Conservation (phyloP, 2,113 vertebrate species). For the Coregonus clupeaformis region DNA sequence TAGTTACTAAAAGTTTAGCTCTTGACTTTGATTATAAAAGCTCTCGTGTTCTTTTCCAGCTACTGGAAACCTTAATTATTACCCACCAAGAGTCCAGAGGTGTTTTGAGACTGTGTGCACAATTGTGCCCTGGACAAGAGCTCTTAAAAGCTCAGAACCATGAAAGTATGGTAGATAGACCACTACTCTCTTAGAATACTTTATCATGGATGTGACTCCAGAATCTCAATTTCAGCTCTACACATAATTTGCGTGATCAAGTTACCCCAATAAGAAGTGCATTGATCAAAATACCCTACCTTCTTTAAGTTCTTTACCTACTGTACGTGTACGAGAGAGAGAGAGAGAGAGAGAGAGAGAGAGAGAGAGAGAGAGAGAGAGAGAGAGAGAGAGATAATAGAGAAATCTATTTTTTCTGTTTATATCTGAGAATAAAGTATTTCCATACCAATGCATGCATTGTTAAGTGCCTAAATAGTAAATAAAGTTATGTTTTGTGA, state of each 20-base stretch:
- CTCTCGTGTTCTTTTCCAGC: too few species aligned
- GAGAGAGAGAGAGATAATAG: too few species aligned
- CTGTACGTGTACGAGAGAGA: not conserved
- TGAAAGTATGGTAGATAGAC: not conserved
- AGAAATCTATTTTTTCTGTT: not conserved
- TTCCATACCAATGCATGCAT: too few species aligned
- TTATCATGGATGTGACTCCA: slow-evolving; percentile 23
- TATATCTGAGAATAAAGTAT: too few species aligned
- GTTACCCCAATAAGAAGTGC: not conserved
- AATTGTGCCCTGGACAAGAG: not conserved
- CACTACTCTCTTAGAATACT: not conserved
- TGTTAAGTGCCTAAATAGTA: too few species aligned
- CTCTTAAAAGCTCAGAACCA: not conserved
- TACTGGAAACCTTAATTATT: too few species aligned
- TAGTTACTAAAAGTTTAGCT: too few species aligned
- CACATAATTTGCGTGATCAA: not conserved
- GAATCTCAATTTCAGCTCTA: slow-evolving; percentile 17
- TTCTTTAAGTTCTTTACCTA: too few species aligned
- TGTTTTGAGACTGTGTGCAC: not conserved
- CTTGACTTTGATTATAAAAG: too few species aligned
- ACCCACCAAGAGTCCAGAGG: too few species aligned
- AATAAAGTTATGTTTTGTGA: too few species aligned
- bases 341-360: not conserved
- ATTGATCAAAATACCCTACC: slow-evolving; percentile 1
- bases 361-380: too few species aligned